phyloP scores from a whole-genome alignment of 2,113 vertebrate species.

The Upupa epops region DNA sequence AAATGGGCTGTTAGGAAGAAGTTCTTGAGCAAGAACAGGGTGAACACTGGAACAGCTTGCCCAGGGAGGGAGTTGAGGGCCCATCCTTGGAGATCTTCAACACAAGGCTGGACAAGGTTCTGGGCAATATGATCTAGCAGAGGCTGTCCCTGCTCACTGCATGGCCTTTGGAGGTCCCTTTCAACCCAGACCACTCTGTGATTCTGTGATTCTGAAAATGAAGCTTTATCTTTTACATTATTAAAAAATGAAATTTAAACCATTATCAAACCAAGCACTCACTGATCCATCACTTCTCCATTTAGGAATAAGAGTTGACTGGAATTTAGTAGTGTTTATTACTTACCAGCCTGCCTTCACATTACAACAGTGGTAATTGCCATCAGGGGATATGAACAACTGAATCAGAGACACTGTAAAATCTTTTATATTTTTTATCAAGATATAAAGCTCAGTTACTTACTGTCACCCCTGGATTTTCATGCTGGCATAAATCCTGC shows the following conservation, averaged over 20 bases:
- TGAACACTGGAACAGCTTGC: no score
- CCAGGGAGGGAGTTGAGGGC: no score
- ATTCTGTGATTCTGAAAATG: no score
- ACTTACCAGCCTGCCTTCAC: background rate
- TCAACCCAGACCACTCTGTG: no score
- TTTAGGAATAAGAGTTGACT: background rate
- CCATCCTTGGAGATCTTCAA: no score
- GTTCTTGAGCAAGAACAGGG: no score
- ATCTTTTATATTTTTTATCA: background rate
- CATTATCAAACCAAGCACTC: background rate
- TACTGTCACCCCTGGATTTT: background rate
- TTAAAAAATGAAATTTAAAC: background rate
- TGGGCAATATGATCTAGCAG: no score
- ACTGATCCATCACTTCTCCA: background rate
- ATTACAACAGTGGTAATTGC: background rate
- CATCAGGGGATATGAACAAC: background rate
- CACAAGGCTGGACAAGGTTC: no score
- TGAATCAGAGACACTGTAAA: background rate
- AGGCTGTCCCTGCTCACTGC: no score
- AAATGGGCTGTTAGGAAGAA: no score
- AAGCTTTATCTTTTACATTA: background rate
- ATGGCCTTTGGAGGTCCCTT: no score
- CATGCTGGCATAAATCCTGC: background rate
- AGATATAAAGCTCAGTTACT: background rate
- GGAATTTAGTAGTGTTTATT: background rate